Conservation (phyloP, 2,113 vertebrate genomes). For the Poicephalus meyeri region DNA sequence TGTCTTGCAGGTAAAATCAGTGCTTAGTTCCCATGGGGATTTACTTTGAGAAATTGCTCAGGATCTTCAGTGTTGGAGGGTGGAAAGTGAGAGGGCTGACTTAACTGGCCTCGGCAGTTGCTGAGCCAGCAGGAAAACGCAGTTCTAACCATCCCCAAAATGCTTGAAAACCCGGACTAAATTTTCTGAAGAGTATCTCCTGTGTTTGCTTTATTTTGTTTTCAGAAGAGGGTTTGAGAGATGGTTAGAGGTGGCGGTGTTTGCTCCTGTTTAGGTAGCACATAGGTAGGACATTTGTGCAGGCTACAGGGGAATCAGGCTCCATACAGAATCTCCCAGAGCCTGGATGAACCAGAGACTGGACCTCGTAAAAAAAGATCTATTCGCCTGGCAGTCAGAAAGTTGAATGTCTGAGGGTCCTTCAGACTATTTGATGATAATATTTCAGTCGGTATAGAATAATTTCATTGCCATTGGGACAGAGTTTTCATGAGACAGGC, state of each 20-base stretch:
- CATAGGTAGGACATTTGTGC: not conserved
- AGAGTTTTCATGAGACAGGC: not conserved
- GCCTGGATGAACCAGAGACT: not conserved
- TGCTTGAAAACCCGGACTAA: not conserved
- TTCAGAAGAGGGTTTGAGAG: not conserved
- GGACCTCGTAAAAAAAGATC: not conserved
- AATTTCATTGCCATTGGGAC: fast-evolving
- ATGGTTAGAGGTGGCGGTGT: not conserved
- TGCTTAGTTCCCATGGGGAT: not conserved
- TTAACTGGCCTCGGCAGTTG: fast-evolving
- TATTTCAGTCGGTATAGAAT: not conserved
- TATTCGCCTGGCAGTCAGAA: not conserved
- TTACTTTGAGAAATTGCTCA: not conserved
- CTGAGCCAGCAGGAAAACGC: not conserved
- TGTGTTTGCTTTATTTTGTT: not conserved
- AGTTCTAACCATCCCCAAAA: not conserved
- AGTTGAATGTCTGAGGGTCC: not conserved
- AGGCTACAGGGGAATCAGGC: not conserved
- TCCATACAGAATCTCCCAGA: not conserved
- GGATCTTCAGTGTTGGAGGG: not conserved
- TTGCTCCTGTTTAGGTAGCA: not conserved
- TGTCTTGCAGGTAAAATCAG: not conserved
- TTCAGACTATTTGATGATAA: not conserved
- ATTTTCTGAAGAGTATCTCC: not conserved
- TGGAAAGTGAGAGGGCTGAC: not conserved